Evolutionary conservation across 1,140 invertebrate species (phyloP).

Genomic region (Drosophila watanabei): DNA sequence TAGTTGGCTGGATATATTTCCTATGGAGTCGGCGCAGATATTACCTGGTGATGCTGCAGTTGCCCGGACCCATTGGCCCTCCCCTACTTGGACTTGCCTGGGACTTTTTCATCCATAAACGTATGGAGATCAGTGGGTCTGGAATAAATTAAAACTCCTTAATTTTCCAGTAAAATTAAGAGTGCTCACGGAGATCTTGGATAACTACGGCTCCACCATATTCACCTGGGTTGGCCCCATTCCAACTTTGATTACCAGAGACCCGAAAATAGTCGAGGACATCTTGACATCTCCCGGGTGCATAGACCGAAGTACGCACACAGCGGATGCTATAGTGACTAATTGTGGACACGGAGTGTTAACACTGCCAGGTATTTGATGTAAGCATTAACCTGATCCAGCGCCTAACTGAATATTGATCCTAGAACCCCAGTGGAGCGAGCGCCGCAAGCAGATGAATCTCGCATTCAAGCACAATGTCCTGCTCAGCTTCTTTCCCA

Average conservation of each 20-base stretch:
- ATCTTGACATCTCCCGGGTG: constrained; percentile 54
- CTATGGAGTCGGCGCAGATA: constrained; percentile 69
- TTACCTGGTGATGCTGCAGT: constrained; percentile 52
- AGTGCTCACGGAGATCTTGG: neutral
- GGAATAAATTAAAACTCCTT: neutral
- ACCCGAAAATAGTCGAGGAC: constrained; percentile 54
- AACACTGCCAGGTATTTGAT: constrained; percentile 39
- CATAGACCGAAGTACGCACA: constrained; percentile 27
- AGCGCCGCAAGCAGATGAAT: constrained; percentile 63
- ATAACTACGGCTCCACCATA: constrained; percentile 42
- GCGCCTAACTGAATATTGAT: neutral
- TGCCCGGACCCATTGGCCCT: constrained; percentile 58
- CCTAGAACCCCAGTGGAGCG: constrained; percentile 53
- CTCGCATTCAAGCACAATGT: constrained; percentile 54
- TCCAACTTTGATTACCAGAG: constrained; percentile 46
- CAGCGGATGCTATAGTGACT: constrained; percentile 16
- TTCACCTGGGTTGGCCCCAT: constrained; percentile 56
- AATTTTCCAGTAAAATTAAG: neutral
- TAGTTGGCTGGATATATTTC: constrained; percentile 59
- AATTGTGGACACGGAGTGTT: constrained; percentile 48
- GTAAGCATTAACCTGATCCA: neutral
- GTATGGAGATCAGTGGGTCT: neutral
- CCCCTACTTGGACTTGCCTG: constrained; percentile 53
- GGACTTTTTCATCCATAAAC: constrained; percentile 1
- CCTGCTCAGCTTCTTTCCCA: constrained; percentile 61